These are phyloP conservation scores for Dendrocopos noguchii DNA, from an alignment of 2,113 vertebrate genomes.

Conservation along the genomic window DNA sequence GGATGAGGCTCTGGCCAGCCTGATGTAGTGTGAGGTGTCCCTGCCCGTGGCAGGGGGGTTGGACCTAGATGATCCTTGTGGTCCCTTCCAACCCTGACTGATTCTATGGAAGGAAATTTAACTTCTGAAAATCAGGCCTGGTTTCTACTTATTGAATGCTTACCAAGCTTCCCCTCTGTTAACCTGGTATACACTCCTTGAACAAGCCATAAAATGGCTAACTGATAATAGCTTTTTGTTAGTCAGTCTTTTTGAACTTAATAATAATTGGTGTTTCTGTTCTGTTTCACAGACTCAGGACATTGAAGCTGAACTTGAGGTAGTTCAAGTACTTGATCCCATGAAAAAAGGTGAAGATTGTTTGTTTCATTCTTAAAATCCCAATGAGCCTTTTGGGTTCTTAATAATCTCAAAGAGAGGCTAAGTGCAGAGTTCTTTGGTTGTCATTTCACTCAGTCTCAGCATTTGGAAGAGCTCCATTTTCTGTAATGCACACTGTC, in stretches of 20 bases:
- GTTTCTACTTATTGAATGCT: background rate
- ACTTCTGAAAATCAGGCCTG: background rate
- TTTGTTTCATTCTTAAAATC: background rate
- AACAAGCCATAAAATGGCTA: background rate
- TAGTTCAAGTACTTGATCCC: conserved; percentile 17
- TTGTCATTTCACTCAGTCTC: background rate
- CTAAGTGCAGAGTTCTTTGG: background rate
- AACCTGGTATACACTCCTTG: background rate
- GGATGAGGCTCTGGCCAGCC: no score
- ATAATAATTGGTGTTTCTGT: background rate
- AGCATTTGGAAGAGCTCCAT: background rate
- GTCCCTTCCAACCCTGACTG: no score
- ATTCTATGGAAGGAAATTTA: background rate
- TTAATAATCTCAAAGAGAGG: background rate
- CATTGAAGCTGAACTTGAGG: background rate
- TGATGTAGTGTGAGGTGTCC: no score
- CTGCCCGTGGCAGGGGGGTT: no score
- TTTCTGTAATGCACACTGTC: background rate
- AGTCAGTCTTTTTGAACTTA: background rate
- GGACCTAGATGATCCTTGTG: no score
- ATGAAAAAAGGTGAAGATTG: conserved; percentile 34
- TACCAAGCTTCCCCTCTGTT: background rate
- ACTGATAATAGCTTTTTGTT: background rate
- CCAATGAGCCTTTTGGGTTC: background rate
- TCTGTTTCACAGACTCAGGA: conserved; percentile 34